Percentiles rank a stretch among this genome's conserved stretches.
phyloP scores from a whole-genome alignment of 1,140 invertebrate genomes.

The Drosophila arizonae region DNA sequence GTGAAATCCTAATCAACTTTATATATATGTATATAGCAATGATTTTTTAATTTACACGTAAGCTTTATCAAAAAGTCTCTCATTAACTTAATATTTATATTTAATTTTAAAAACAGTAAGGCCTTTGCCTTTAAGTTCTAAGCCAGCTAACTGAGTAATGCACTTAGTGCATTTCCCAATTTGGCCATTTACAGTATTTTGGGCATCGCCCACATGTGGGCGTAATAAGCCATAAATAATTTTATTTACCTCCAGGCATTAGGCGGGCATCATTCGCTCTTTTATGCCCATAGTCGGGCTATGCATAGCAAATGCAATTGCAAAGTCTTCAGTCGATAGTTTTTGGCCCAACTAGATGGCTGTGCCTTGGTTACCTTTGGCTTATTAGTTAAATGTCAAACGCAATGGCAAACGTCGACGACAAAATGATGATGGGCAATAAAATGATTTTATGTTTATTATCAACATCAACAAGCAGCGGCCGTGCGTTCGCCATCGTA shows the following conservation, averaged over 20 bases:
- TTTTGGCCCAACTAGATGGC: neutral
- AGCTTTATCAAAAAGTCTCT: too few relatives aligned
- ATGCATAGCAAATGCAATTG: slow-evolving; percentile 20
- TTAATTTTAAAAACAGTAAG: too few relatives aligned
- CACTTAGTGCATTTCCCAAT: too few relatives aligned
- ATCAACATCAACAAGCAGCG: slow-evolving; percentile 38
- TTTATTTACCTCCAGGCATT: slow-evolving; percentile 3
- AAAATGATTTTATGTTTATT: slow-evolving; percentile 58
- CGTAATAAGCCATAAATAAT: slow-evolving; percentile 2
- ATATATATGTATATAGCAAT: too few relatives aligned
- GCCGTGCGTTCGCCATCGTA: slow-evolving; percentile 38
- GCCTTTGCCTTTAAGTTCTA: too few relatives aligned
- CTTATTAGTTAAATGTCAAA: slow-evolving; percentile 57
- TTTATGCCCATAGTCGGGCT: slow-evolving; percentile 19
- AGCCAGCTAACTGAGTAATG: too few relatives aligned
- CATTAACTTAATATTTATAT: too few relatives aligned
- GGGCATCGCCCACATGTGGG: too few relatives aligned
- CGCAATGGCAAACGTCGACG: slow-evolving; percentile 9
- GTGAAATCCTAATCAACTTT: too few relatives aligned
- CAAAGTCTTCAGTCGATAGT: slow-evolving; percentile 24
- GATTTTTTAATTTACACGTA: too few relatives aligned
- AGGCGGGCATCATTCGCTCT: neutral
- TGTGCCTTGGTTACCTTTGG: slow-evolving; percentile 3
- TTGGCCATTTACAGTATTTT: too few relatives aligned
- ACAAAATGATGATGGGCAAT: slow-evolving; percentile 33